Percentiles rank a stretch among this genome's conserved stretches.
Conservation (phyloP, 2,888 invertebrate genomes). For the Uropetala carovei region DNA sequence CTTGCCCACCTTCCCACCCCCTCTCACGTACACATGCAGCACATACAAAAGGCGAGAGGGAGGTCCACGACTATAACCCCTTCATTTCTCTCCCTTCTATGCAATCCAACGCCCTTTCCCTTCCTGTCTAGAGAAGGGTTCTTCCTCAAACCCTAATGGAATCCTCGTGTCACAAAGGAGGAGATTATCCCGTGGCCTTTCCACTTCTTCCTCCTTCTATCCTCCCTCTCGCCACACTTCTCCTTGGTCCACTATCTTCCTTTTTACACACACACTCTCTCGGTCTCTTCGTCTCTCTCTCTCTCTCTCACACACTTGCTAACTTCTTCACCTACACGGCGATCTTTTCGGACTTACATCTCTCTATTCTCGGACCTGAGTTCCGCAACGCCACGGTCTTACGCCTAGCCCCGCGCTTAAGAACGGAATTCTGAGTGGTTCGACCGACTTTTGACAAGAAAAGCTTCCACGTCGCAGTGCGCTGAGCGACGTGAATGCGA, state of each 20-base stretch:
- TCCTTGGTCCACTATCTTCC: not conserved
- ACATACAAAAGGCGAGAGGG: not conserved
- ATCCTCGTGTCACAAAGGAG: slow-evolving; percentile 63
- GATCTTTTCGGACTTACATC: no score
- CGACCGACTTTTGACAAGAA: not conserved
- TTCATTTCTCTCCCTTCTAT: not conserved
- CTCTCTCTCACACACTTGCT: no score
- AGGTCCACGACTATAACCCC: not conserved
- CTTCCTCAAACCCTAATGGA: slow-evolving; percentile 57
- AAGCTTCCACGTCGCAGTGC: not conserved
- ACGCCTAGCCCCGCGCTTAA: not conserved
- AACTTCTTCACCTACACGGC: no score
- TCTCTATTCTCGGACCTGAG: not conserved
- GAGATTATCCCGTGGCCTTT: slow-evolving; percentile 37
- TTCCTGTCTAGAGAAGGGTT: slow-evolving; percentile 31
- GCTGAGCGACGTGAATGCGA: not conserved
- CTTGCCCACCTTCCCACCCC: not conserved
- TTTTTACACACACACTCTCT: no score
- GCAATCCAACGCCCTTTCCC: slow-evolving; percentile 40
- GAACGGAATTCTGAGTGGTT: not conserved
- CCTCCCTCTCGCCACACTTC: not conserved
- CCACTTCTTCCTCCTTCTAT: not conserved
- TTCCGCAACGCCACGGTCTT: not conserved
- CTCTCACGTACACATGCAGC: not conserved
- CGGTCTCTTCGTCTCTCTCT: no score